A percentile compares a stretch with the other conserved stretches of the same genome.
Conservation (phyloP, 1,140 invertebrate genomes). For the Stegodyphus mimosarum region DNA sequence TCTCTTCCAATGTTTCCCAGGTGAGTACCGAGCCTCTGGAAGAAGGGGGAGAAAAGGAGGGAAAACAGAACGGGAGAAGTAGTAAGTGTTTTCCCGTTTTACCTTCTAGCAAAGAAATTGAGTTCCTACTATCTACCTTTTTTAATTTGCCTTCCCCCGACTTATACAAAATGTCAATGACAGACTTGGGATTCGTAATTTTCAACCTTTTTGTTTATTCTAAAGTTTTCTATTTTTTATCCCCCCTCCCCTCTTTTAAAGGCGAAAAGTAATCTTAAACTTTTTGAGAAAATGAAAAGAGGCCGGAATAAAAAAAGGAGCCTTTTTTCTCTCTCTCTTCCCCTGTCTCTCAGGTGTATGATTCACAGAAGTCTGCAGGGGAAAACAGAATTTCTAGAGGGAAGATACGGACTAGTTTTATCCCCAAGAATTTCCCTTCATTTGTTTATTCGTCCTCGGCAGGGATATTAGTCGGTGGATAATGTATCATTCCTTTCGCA, state of each 20-base stretch:
- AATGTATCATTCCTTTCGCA: no score
- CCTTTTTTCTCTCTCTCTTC: neutral
- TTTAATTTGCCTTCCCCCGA: slow-evolving; percentile 37
- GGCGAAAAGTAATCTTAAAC: slow-evolving; percentile 48
- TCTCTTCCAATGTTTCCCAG: slow-evolving; percentile 31
- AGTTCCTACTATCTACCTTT: slow-evolving; percentile 28
- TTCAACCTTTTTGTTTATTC: slow-evolving; percentile 46
- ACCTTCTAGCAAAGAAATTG: slow-evolving; percentile 28
- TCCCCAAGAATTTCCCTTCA: no score
- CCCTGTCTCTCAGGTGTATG: slow-evolving; percentile 11
- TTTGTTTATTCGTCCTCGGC: no score
- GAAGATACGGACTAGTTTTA: no score
- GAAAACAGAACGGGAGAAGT: slow-evolving; percentile 1
- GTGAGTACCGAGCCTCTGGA: slow-evolving; percentile 5
- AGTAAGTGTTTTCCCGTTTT: neutral
- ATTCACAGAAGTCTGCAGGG: slow-evolving; percentile 14
- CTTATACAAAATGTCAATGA: slow-evolving; percentile 44
- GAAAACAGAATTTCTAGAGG: neutral
- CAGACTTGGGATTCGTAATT: slow-evolving; percentile 48
- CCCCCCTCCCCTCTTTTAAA: slow-evolving; percentile 14
- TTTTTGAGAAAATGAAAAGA: slow-evolving; percentile 27
- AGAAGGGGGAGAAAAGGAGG: neutral
- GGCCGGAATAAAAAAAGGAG: slow-evolving; percentile 2
- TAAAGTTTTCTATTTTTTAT: neutral
- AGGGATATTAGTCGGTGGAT: no score